These are phyloP conservation scores for Anastrepha obliqua DNA, from an alignment of 1,140 invertebrate species.

Conservation along the genomic window DNA sequence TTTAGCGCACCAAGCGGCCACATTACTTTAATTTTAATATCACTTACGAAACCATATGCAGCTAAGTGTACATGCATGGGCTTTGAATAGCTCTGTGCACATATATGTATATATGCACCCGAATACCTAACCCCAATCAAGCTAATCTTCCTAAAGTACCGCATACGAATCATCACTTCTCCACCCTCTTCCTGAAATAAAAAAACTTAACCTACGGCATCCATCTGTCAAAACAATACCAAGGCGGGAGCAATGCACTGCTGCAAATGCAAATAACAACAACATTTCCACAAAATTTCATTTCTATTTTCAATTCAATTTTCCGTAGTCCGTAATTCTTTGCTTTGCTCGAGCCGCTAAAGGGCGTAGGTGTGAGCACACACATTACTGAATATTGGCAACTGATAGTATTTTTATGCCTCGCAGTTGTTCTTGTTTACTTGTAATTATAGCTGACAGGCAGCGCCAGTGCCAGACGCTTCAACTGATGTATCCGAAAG, in stretches of 20 bases:
- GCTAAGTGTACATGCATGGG: too few relatives aligned
- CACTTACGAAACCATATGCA: too few relatives aligned
- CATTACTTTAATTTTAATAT: not conserved
- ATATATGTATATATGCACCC: too few relatives aligned
- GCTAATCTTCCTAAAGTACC: not conserved
- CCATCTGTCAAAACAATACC: slow-evolving; percentile 38
- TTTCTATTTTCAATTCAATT: slow-evolving; percentile 32
- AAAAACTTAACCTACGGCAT: not conserved
- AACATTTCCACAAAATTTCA: slow-evolving; percentile 3
- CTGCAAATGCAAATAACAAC: not conserved
- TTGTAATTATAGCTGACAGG: slow-evolving; percentile 32
- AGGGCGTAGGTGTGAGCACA: not conserved
- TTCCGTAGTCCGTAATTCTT: not conserved
- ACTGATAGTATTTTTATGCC: not conserved
- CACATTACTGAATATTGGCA: not conserved
- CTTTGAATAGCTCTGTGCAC: too few relatives aligned
- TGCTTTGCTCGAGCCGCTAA: not conserved
- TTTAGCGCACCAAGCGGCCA: not conserved
- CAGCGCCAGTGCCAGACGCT: not conserved
- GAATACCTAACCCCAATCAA: not conserved
- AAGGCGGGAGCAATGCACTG: slow-evolving; percentile 20
- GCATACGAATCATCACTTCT: not conserved
- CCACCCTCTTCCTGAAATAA: not conserved
- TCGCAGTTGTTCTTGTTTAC: not conserved
- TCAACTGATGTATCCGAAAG: not conserved